Base-by-base conservation (phyloP, 2,797 vertebrate genomes). In the Sebastes minor region DNA sequence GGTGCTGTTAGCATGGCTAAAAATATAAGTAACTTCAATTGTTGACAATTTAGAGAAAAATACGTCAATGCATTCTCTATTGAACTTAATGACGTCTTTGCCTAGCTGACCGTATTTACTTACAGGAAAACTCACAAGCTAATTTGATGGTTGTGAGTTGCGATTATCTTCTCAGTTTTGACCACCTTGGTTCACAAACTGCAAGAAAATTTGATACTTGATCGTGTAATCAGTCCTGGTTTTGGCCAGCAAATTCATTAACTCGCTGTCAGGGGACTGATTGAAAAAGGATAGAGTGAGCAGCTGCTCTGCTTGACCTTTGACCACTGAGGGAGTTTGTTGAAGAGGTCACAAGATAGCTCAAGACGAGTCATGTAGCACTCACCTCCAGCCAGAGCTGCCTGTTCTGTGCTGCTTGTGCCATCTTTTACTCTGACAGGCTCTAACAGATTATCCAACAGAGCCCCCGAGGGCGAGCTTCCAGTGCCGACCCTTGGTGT, bases 261-360 rank as follows among this genome's bases (percentile, higher is more conserved):
- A 57, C 49, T 78, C 70, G 2, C 42, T 66, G 72, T 78, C 46
- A 52, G 55, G 8, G 30, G 23, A 57, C 14, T 55, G 61, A 74
- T n/a, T 70, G 30, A 62, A 70, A 71, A 76, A 53, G 32, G 25
- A 38, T 6, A 56, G 18, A 14, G 33, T 70, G 71, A 57, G 69
- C 72, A 81, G 81, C 74, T 82, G 83, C 60, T 64, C 63, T 32
- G 18, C 57, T 73, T 80, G 75, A 88, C 72, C 70, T 86, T 14
- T 83, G 56, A 87, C 64, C 71, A 61, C 22, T 16, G 0, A 8
- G 22, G 46, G 67, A 77, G 74, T 64, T 55, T 55, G 46, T 53
- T 64, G 66, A 57, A 67, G 69, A 28, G 84, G 71, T 90, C 78
- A 53, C 52, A 71, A 6, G 33, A 35, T 2, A 81, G 67, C 75